Evolutionary conservation across 2,797 vertebrate species (phyloP), one percentile per base, ranked within the genome.

Genomic region (Chelmon rostratus): DNA sequence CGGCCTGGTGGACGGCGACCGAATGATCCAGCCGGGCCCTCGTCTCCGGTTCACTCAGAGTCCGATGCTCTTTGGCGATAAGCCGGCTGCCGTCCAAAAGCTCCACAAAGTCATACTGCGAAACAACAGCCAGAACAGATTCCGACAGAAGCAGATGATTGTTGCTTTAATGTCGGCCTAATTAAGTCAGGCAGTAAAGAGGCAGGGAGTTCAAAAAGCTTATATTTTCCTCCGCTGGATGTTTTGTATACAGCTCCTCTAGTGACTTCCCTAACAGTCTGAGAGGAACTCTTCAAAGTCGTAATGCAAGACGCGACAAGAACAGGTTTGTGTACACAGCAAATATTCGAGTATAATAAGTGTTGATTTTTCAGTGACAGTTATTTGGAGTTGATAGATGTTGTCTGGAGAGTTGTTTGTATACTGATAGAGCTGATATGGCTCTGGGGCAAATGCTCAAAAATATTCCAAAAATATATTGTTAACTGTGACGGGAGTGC

Each of bases 31-130:
- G 93, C 9, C 96, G 93, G 31, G 93, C 88, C 0, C 94, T 93
- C 8, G 95, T 84, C 68, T 98, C 97, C 0, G 92, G 84, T 52
- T 97, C 97, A 0, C 94, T 91, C 75, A 94, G 91, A 73, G 95
- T 95, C 56, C 96, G 95, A 73, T 97, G 97, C 88, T 98, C 97
- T 91, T 97, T 96, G 0, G 97, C 96, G 38, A 99, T 99, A 57
- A 99, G 93, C 68, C 98, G 95, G 91, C 97, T 99, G 86, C 98
- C 98, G 5, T 99, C 98, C 90, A 99, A 88, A 33, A 99, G 96
- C 88, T 99, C 98, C 76, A 99, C 98, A 82, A 99, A 99, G 90
- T 99, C 98, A 0, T 99, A 99, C 98, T 99, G 95, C 31, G 81
- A 92, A 0, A 92, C 25, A 83, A 74, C 13, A 83, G 0, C 50